Conservation (phyloP, 1,140 invertebrate genomes). For the Pseudomyrmex pallidus region DNA sequence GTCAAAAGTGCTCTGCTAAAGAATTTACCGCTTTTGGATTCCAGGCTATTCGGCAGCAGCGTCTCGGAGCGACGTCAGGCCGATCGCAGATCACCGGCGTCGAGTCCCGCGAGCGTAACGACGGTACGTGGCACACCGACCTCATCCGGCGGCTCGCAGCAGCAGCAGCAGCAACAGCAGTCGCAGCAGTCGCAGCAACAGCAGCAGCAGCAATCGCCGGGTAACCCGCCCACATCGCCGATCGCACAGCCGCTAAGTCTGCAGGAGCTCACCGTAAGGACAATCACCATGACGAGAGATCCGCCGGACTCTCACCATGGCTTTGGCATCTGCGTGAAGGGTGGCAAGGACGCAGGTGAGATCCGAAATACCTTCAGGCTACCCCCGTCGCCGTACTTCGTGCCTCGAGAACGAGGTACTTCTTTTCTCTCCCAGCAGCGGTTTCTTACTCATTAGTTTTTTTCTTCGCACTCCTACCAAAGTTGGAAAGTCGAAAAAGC, state of each 20-base stretch:
- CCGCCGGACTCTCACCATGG: constrained; percentile 91
- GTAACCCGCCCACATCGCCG: constrained; percentile 79
- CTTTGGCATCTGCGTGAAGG: constrained; percentile 95
- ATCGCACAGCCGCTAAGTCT: constrained; percentile 87
- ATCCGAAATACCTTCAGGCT: constrained; percentile 75
- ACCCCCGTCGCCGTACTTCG: constrained; percentile 75
- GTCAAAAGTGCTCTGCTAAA: no score
- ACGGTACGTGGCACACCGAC: constrained; percentile 77
- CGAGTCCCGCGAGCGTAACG: constrained; percentile 88
- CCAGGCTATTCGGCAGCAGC: constrained; percentile 82
- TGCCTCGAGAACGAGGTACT: constrained; percentile 75
- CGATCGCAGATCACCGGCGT: constrained; percentile 88
- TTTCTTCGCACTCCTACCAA: neutral
- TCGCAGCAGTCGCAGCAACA: constrained; percentile 68
- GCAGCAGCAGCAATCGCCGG: constrained; percentile 65
- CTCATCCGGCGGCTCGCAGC: constrained; percentile 70
- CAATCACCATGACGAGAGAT: constrained; percentile 93
- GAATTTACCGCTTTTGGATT: neutral
- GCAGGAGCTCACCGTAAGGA: constrained; percentile 91
- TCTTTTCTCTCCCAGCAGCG: constrained; percentile 47
- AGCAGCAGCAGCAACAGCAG: constrained; percentile 72
- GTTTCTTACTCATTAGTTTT: constrained; percentile 24
- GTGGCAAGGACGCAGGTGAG: constrained; percentile 93
- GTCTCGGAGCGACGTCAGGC: constrained; percentile 77
- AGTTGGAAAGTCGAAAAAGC: neutral